These are phyloP conservation scores for Tribolium madens DNA, from an alignment of 1,140 invertebrate species.

Conservation along the genomic window DNA sequence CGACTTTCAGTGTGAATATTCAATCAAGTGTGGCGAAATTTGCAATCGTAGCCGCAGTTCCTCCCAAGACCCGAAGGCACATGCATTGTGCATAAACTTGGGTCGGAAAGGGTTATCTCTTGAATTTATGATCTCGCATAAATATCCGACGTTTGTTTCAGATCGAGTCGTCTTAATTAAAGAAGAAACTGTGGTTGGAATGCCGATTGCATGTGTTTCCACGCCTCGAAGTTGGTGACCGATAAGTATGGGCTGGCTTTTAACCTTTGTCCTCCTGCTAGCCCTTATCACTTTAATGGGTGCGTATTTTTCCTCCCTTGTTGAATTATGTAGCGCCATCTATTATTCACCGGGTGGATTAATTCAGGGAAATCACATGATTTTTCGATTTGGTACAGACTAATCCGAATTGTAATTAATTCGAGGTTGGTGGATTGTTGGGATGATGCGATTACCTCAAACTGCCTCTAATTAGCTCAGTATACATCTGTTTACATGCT, in stretches of 20 bases:
- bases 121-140: no score
- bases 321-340: background rate
- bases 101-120: no score
- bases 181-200: conserved; percentile 25
- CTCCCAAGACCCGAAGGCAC: no score
- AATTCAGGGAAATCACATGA: background rate
- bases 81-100: no score
- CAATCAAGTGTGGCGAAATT: no score
- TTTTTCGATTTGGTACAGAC: background rate
- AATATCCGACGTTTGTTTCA: background rate
- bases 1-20: no score
- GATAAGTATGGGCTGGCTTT: conserved; percentile 59
- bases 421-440: background rate
- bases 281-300: conserved; percentile 56
- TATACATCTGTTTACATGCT: background rate
- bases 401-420: background rate
- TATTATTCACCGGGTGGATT: background rate
- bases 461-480: background rate
- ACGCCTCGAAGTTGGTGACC: conserved; percentile 48
- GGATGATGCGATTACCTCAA: background rate
- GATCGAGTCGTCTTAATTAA: background rate
- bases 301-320: conserved; percentile 33
- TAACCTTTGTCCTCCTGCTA: conserved; percentile 55
- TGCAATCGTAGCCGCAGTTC: no score
- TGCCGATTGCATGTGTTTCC: conserved; percentile 47